Conservation (phyloP, 2,113 vertebrate species). For the Cheilinus undulatus region DNA sequence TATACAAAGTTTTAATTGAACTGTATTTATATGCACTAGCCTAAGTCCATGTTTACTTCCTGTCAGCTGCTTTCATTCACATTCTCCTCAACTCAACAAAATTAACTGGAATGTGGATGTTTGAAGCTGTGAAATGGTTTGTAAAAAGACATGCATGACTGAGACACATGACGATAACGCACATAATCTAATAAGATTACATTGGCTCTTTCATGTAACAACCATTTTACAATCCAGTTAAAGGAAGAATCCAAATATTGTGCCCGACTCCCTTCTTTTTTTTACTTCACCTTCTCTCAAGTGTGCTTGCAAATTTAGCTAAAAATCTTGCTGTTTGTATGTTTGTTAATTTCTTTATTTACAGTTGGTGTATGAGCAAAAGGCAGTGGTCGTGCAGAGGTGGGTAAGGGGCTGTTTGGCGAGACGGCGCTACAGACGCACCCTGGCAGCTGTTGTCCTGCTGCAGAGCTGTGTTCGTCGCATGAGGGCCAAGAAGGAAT, state of each 20-base stretch:
- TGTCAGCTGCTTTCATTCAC: too few relatives aligned
- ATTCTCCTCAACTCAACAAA: too few relatives aligned
- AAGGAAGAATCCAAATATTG: background rate
- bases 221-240: background rate
- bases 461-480: slow-evolving; percentile 94
- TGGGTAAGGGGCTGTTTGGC: slow-evolving; percentile 89
- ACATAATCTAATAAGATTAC: background rate
- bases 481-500: slow-evolving; percentile 90
- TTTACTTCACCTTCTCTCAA: background rate
- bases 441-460: slow-evolving; percentile 85
- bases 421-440: slow-evolving; percentile 79
- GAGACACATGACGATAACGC: background rate
- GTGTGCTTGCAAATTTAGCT: background rate
- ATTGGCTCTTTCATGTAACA: background rate
- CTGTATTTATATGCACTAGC: background rate
- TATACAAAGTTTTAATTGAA: background rate
- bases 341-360: background rate
- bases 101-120: too few relatives aligned
- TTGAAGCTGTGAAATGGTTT: background rate
- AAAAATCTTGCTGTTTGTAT: background rate
- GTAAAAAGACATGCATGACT: background rate
- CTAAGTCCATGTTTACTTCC: slow-evolving; percentile 1
- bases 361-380: slow-evolving; percentile 91
- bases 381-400: slow-evolving; percentile 90
- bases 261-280: background rate